These are phyloP conservation scores for Penaeus japonicus DNA, from an alignment of 1,140 invertebrate species.

Conservation along the genomic window DNA sequence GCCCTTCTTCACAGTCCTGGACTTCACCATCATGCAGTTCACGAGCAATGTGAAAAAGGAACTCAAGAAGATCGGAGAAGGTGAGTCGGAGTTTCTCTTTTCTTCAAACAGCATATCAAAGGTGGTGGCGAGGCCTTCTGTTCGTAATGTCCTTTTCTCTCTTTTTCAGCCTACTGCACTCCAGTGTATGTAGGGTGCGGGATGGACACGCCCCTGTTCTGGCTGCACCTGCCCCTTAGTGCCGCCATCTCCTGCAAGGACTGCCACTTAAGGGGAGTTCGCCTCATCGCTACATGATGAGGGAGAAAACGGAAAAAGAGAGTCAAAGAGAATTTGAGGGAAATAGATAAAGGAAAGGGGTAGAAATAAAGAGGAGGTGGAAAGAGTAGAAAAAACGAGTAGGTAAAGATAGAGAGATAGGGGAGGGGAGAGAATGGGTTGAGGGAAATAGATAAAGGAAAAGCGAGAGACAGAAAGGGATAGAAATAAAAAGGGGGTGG, in stretches of 20 bases:
- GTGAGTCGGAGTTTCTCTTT: neutral
- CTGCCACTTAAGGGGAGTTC: constrained; percentile 38
- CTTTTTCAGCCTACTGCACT: constrained; percentile 17
- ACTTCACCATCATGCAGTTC: constrained; percentile 35
- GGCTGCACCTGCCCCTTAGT: constrained; percentile 31
- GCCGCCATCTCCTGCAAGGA: constrained; percentile 35
- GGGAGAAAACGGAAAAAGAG: neutral
- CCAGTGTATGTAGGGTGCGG: constrained; percentile 8
- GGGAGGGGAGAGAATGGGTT: no score
- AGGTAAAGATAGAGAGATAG: no score
- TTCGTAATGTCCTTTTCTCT: neutral
- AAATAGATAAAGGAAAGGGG: no score
- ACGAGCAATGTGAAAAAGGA: constrained; percentile 27
- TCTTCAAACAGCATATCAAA: neutral
- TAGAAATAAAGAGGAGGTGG: no score
- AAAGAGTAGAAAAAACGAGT: no score
- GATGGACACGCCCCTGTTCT: constrained; percentile 34
- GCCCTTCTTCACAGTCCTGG: constrained; percentile 12
- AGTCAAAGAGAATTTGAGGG: neutral
- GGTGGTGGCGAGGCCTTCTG: no score
- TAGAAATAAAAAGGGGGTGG: no score
- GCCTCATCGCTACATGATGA: constrained; percentile 14
- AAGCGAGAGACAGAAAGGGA: no score
- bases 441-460: no score
- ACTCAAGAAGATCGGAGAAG: constrained; percentile 20